A percentile compares a stretch with the other conserved stretches of the same genome.
These are phyloP conservation scores for Doryteuthis pealeii DNA, from an alignment of 1,140 invertebrate genomes.

Conservation along the genomic window DNA sequence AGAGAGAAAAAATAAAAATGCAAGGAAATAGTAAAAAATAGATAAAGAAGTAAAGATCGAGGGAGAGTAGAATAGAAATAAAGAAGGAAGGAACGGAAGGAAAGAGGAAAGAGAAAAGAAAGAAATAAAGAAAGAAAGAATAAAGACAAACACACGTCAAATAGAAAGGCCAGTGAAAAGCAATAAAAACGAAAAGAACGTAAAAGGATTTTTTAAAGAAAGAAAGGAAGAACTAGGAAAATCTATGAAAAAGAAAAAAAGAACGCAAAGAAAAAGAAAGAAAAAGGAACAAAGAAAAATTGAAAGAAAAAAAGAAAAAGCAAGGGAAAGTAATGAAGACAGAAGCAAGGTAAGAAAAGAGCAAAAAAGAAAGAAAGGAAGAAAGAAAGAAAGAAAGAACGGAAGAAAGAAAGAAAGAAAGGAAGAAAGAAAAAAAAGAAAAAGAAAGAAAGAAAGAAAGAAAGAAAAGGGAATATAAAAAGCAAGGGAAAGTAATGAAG, in stretches of 20 bases:
- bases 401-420: too few species aligned
- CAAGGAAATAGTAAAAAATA: slow-evolving; percentile 11
- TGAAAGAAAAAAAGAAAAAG: background rate
- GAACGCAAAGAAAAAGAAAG: slow-evolving; percentile 6
- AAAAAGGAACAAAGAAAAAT: slow-evolving; percentile 4
- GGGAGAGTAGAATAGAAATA: background rate
- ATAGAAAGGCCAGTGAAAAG: too few species aligned
- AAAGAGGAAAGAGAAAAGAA: slow-evolving; percentile 5
- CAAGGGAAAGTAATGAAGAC: too few species aligned
- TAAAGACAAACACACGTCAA: background rate
- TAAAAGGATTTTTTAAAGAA: too few species aligned
- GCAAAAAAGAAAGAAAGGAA: slow-evolving; percentile 3
- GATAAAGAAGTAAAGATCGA: background rate
- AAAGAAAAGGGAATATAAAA: background rate
- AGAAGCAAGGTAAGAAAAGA: too few species aligned
- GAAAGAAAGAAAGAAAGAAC: slow-evolving; percentile 12
- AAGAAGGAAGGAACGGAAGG: slow-evolving; percentile 2
- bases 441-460: background rate
- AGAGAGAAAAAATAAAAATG: slow-evolving; percentile 13
- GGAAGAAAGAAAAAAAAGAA: slow-evolving; percentile 6
- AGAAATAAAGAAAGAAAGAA: background rate
- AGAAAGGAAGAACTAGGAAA: background rate
- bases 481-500: background rate
- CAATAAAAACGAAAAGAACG: too few species aligned
- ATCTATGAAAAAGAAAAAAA: background rate